Conservation (phyloP, 2,797 vertebrate species). For the Phataginus tricuspis region DNA sequence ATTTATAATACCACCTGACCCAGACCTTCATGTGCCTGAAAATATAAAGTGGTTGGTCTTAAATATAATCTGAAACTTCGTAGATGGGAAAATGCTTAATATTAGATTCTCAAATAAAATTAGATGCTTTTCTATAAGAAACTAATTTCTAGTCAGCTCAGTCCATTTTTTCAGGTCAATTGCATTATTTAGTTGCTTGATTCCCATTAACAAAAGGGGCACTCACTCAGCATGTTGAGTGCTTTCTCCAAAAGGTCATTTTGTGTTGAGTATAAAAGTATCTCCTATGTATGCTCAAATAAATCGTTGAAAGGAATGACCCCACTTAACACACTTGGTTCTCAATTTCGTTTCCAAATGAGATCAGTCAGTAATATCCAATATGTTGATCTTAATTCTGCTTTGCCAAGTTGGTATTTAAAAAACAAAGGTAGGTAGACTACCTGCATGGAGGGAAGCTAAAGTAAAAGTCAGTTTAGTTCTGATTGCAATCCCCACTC, state of each 20-base stretch:
- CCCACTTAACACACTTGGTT: slow-evolving; percentile 23
- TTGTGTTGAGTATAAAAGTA: slow-evolving; percentile 52
- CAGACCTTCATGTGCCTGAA: background rate
- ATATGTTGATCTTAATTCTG: slow-evolving; percentile 49
- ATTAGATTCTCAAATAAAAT: background rate
- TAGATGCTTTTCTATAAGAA: background rate
- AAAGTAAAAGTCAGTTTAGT: slow-evolving; percentile 20
- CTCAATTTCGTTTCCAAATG: slow-evolving; percentile 53
- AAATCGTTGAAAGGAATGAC: slow-evolving; percentile 56
- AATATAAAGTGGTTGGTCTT: background rate
- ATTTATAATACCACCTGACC: background rate
- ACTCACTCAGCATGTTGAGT: slow-evolving; percentile 50
- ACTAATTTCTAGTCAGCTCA: background rate
- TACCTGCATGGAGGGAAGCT: slow-evolving; percentile 54
- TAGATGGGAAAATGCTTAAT: background rate
- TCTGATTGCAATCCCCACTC: slow-evolving; percentile 35
- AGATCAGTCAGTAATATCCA: background rate
- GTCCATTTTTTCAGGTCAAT: background rate
- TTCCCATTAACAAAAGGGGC: slow-evolving; percentile 44
- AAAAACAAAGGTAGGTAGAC: slow-evolving; percentile 50
- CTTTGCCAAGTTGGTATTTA: slow-evolving; percentile 54
- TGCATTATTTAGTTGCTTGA: slow-evolving; percentile 40
- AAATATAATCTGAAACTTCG: background rate
- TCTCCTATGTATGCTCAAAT: background rate
- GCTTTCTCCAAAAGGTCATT: slow-evolving; percentile 65